Evolutionary conservation across 1,140 invertebrate genomes (phyloP).

Genomic region (Sinella curviseta): DNA sequence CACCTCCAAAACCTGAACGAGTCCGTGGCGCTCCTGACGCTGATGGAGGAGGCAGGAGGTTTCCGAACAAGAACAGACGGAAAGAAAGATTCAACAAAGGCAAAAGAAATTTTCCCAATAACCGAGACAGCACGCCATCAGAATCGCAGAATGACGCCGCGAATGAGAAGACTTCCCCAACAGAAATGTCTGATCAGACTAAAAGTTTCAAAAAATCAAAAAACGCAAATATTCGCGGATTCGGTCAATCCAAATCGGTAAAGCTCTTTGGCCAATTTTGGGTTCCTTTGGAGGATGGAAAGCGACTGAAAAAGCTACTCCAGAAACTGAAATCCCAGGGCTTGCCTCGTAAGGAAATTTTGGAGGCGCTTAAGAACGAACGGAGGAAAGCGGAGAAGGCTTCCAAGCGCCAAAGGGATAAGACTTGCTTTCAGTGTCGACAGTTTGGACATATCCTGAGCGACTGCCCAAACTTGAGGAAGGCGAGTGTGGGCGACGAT

Average conservation of each 20-base stretch:
- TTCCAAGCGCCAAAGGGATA: conserved; percentile 65
- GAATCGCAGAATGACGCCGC: neutral
- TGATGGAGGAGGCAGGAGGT: neutral
- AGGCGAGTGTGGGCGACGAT: conserved; percentile 1
- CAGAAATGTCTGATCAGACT: neutral
- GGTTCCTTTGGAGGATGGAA: conserved; percentile 62
- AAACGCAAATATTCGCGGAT: conserved; percentile 23
- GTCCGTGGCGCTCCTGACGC: neutral
- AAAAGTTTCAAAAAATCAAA: neutral
- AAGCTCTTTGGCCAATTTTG: conserved; percentile 47
- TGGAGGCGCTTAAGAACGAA: conserved; percentile 67
- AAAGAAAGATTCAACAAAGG: conserved; percentile 15
- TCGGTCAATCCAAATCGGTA: conserved; percentile 37
- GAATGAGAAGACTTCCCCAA: neutral
- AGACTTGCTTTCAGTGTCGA: conserved; percentile 75
- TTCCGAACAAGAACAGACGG: neutral
- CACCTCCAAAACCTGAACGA: conserved; percentile 28
- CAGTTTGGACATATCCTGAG: conserved; percentile 75
- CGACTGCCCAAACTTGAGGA: conserved; percentile 70
- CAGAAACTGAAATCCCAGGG: conserved; percentile 68
- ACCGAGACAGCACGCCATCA: neutral
- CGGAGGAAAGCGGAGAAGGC: conserved; percentile 71
- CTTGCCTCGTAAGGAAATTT: conserved; percentile 67
- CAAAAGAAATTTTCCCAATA: neutral
- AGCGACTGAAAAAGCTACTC: conserved; percentile 63